Evolutionary conservation across 2,888 invertebrate genomes (phyloP), one percentile per base, ranked within the genome.

Genomic region (Ennomos erosarius): DNA sequence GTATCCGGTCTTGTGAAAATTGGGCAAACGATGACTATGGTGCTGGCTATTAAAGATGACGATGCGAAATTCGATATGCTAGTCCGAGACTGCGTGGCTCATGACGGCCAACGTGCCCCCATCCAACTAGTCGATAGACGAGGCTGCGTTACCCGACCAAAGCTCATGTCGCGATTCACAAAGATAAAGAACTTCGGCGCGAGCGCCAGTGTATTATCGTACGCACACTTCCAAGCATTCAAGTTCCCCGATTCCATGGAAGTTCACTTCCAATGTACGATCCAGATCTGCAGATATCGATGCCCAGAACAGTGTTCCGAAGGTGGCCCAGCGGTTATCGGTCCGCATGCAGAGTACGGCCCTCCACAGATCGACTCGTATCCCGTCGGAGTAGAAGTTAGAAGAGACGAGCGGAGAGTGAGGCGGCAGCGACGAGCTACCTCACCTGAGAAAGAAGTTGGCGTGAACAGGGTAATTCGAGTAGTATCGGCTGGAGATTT

Each of bases 171-270:
- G 0, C 93, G 97, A 71, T 98, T 98, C 81, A 98, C 98, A 0
- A 98, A 98, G 86, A 98, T 98, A 68, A 98, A 98, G 88, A 98
- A 98, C 88, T 98, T 98, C 71, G 98, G 98, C 12, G 97, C 98
- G 0, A 97, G 97, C 67, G 98, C 98, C 8, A 97, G 97, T 9
- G 98, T 98, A 0, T 90, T 98, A 1, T 97, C 97, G 0, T 98
- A 98, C 79, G 98, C 98, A 0, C 97, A 98, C 84, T 98, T 98
- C 94, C 98, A 98, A 88, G 98, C 98, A 0, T 98, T 98, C 88
- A 98, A 98, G 81, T 98, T 98, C 92, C 98, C 98, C 0, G 98
- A 98, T 79, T 98, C 98, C 0, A 98, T 98, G 98, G 98, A 98
- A 82, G 98, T 98, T 0, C 98, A 98, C 83, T 98, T 98, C 93